Conservation (phyloP, 2,113 vertebrate species). For the Urocynchramus pylzowi region DNA sequence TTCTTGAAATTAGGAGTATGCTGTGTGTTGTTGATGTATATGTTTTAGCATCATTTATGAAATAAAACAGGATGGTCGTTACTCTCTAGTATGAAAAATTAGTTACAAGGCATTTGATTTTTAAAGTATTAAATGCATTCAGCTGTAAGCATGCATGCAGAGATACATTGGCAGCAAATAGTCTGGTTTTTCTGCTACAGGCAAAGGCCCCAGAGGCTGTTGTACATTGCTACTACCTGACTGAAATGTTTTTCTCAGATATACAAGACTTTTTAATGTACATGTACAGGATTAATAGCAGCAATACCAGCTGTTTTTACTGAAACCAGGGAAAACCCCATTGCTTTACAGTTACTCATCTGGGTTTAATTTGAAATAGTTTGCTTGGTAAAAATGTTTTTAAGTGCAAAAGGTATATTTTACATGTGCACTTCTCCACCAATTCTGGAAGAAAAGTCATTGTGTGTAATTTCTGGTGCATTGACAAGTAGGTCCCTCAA, state of each 20-base stretch:
- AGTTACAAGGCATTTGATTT: background rate
- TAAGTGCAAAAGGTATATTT: conserved; percentile 38
- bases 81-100: background rate
- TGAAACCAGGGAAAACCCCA: background rate
- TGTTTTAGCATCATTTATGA: background rate
- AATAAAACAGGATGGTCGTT: background rate
- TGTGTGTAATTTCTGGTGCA: conserved; percentile 7
- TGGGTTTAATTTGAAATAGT: conserved; percentile 41
- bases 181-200: background rate
- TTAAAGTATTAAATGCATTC: background rate
- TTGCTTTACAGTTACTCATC: conserved; percentile 31
- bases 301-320: conserved; percentile 36
- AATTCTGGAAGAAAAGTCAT: background rate
- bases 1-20: background rate
- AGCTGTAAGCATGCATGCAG: background rate
- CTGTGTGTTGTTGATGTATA: background rate
- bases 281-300: conserved; percentile 8
- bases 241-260: conserved; percentile 2
- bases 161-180: background rate
- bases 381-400: conserved; percentile 23
- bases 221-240: conserved; percentile 22
- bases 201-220: background rate
- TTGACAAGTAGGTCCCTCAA: background rate
- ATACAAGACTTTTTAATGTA: background rate
- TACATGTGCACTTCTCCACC: background rate